These are phyloP conservation scores for Natator depressus DNA, from an alignment of 2,113 vertebrate species.

Conservation along the genomic window DNA sequence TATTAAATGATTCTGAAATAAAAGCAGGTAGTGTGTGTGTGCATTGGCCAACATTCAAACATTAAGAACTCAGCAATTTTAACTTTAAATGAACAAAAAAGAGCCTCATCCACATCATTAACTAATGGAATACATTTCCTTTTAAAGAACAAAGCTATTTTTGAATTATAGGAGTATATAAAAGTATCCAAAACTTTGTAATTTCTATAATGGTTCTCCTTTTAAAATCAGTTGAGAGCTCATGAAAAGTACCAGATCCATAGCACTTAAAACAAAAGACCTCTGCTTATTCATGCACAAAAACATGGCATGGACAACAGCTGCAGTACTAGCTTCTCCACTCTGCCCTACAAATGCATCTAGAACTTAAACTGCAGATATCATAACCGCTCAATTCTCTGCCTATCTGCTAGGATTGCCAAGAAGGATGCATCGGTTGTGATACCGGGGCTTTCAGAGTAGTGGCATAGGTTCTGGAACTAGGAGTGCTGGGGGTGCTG, in stretches of 20 bases:
- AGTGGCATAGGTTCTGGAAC: too few relatives aligned
- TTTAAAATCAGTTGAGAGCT: background rate
- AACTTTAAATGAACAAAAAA: background rate
- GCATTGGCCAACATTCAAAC: background rate
- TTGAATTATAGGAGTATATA: background rate
- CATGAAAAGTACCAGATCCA: constrained; percentile 1
- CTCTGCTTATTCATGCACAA: background rate
- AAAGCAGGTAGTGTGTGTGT: background rate
- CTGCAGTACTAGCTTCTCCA: background rate
- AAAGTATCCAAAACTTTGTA: background rate
- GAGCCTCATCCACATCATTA: background rate
- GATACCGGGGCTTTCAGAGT: background rate
- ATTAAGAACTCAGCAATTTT: background rate
- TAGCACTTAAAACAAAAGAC: background rate
- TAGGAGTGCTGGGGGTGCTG: background rate
- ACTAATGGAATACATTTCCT: background rate
- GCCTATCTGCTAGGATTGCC: background rate
- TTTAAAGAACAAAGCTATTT: background rate
- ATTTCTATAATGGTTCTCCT: background rate
- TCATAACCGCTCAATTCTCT: background rate
- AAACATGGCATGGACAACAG: background rate
- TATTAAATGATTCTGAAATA: constrained; percentile 23
- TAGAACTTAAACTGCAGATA: background rate
- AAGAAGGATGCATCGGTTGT: background rate
- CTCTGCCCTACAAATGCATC: background rate